Base-by-base conservation (phyloP, 1,140 invertebrate genomes). In the Neodiprion lecontei region DNA sequence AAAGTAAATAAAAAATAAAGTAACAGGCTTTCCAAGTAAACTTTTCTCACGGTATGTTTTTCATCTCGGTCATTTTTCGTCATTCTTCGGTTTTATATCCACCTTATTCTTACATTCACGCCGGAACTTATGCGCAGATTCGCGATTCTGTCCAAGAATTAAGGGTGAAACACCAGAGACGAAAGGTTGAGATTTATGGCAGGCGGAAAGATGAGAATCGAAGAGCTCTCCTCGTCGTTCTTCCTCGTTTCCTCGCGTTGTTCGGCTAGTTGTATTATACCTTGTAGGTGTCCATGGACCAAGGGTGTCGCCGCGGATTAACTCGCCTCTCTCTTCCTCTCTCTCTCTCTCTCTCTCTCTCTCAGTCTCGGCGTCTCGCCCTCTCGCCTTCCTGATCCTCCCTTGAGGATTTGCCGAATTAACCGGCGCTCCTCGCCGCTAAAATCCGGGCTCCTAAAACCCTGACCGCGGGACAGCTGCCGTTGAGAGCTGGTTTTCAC, bases 331-430 rank as follows among this genome's bases (percentile, higher is more conserved):
- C 14, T 50, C 11, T 74, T 68, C n/a, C 9, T 53, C 69, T 50
- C 73, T 75, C 76, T 69, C 40, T 66, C 73, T 75, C 76, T 69
- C 40, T 66, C 49, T 76, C 48, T 69, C 49, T 49, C 70, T 73
- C 49, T 70, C 72, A 5, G 72, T 48, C 48, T 28, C 61, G 21
- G 66, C 53, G 28, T 40, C 28, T 40, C 28, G 28, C 28, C 28
- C 28, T 40, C 28, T 40, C 28, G 28, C 28, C 28, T 40, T 40
- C 28, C 2, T 40, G 28, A 40, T 40, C 53, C 11, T 61, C 53
- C 53, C 53, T 61, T 61, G 8, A 61, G 53, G 53, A 61, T 61
- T 61, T 9, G 11, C 11, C 53, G 53, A 61, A 61, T 40, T 40
- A 40, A 7, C 53, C 53, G 53, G 53, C 5, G n/a, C 53, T 61